Evolutionary conservation across 1,140 invertebrate genomes (phyloP).

Genomic region (Elysia chlorotica): DNA sequence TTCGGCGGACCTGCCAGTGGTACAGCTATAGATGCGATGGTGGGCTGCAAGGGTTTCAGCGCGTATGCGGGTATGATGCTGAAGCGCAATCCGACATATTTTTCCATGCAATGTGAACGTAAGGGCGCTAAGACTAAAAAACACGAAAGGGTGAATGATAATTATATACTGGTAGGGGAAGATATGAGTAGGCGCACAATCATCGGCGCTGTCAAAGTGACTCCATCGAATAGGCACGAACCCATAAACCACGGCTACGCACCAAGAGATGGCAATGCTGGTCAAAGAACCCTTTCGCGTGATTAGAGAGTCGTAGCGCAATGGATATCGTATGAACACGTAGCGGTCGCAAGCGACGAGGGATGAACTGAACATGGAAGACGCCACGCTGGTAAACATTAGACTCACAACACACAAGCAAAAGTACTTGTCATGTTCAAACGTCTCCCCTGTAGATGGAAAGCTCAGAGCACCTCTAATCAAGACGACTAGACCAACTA

Average conservation of each 20-base stretch:
- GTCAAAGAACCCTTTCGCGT: not conserved
- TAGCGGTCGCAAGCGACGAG: slow-evolving; percentile 7
- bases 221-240: slow-evolving; percentile 2
- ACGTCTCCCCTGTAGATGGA: not conserved
- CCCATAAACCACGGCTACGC: not conserved
- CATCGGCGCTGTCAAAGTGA: not conserved
- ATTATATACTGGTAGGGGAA: slow-evolving; percentile 7
- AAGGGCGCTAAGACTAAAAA: not conserved
- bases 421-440: slow-evolving; percentile 1
- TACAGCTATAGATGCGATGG: no score
- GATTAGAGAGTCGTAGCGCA: not conserved
- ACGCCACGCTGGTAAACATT: not conserved
- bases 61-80: not conserved
- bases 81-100: not conserved
- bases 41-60: no score
- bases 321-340: not conserved
- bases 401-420: slow-evolving; percentile 10
- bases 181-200: slow-evolving; percentile 8
- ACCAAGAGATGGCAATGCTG: not conserved
- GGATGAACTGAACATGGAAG: slow-evolving; percentile 2
- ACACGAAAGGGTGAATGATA: slow-evolving; percentile 6
- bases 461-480: not conserved
- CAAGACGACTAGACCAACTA: slow-evolving; percentile 14
- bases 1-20: no score
- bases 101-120: not conserved